Conservation (phyloP, 2,888 invertebrate genomes). For the Nephrotoma appendiculata region DNA sequence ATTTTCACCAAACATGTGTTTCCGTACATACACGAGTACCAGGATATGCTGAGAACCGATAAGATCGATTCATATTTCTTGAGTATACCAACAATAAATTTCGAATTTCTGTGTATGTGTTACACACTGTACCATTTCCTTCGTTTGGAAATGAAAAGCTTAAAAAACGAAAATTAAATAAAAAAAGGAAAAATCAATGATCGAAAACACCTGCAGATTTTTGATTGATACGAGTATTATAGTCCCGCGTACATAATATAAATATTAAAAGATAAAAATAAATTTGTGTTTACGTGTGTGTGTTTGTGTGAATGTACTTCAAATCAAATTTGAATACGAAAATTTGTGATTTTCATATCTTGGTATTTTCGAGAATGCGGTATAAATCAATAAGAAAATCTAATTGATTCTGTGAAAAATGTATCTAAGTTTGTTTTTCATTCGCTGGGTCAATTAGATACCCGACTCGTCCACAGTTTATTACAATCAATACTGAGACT, state of each 20-base stretch:
- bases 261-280: neutral
- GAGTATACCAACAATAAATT: neutral
- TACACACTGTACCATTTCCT: neutral
- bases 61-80: neutral
- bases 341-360: neutral
- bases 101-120: neutral
- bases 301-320: neutral
- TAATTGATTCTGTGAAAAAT: neutral
- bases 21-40: neutral
- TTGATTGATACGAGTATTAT: neutral
- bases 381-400: neutral
- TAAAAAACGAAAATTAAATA: neutral
- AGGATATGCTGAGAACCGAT: neutral
- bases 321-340: neutral
- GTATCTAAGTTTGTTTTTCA: neutral
- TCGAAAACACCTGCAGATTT: neutral
- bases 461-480: neutral
- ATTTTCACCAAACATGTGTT: neutral
- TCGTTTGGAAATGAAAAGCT: neutral
- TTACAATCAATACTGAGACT: neutral
- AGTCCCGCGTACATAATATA: neutral
- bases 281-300: neutral
- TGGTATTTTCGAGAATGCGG: neutral
- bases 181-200: neutral
- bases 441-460: too few species aligned